Conservation (phyloP, 2,888 invertebrate species). For the Lingula anatina region DNA sequence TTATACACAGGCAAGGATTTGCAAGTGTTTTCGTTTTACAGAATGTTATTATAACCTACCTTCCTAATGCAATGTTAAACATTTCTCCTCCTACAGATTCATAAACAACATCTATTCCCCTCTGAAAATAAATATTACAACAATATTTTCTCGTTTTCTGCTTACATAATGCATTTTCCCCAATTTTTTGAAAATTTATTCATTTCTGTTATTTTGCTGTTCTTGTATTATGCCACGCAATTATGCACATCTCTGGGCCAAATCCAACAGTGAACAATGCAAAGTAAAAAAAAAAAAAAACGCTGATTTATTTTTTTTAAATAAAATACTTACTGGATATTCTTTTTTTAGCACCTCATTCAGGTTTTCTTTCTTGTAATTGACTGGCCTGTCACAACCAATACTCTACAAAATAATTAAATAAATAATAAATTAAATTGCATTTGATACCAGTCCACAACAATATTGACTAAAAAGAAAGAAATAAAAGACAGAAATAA, state of each 20-base stretch:
- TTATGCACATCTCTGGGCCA: too few relatives aligned
- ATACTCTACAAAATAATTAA: slow-evolving; percentile 20
- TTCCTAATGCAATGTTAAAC: slow-evolving; percentile 39
- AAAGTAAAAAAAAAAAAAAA: too few relatives aligned
- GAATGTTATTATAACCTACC: slow-evolving; percentile 17
- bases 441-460: too few relatives aligned
- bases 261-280: too few relatives aligned
- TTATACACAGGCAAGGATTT: background rate
- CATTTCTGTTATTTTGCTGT: background rate
- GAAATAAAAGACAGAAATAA: too few relatives aligned
- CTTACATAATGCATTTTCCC: too few relatives aligned
- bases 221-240: too few relatives aligned
- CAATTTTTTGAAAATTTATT: too few relatives aligned
- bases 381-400: slow-evolving; percentile 46
- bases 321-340: slow-evolving; percentile 41
- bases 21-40: background rate
- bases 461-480: background rate
- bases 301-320: too few relatives aligned
- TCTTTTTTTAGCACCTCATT: slow-evolving; percentile 37
- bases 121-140: slow-evolving; percentile 17
- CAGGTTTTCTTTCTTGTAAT: slow-evolving; percentile 43
- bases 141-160: too few relatives aligned
- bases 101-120: slow-evolving; percentile 46
- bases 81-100: slow-evolving; percentile 45
- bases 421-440: too few relatives aligned